Base-by-base conservation (phyloP, 2,113 vertebrate genomes). In the Syrmaticus mikado region DNA sequence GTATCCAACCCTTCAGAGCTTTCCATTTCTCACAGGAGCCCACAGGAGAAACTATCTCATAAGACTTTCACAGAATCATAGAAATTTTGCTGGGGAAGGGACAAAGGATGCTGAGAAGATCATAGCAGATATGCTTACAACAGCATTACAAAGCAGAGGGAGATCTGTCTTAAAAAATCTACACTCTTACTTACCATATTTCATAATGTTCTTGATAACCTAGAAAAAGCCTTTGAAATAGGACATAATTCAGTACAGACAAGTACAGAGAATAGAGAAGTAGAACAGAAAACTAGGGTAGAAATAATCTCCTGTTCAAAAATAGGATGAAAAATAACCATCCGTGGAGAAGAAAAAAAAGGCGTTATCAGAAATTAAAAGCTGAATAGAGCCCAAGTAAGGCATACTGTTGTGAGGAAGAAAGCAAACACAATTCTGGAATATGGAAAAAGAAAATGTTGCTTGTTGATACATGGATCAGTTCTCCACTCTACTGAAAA, bases 171-270 rank as follows among this genome's bases (percentile, higher is more conserved):
- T 78, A 62, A 62, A 79, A 93, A 84, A 55, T 27, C 21, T 48
- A 24, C 1, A 1, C 15, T 43, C 16, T 58, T 48, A 78, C 20
- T 62, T 48, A 78, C 18, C 24, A 9, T 40, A 32, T 73, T 82
- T 92, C 71, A 80, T 87, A 94, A 70, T 73, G 0, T 92, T 82
- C 74, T 57, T 61, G 84, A 95, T 94, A 92, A 92, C 85, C 75
- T 24, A 80, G 91, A 92, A 95, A 94, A 92, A 57, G 14, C 71
- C 75, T 92, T 68, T 87, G 66, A 91, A 89, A 95, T 22, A 73
- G 53, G 78, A 70, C 40, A 27, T 24, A 89, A 94, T 87, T 91
- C 78, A 68, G 81, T 58, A 72, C 74, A 82, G 70, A 46, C 0
- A 0, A 82, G 55, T 82, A 68, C 15, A 52, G 45, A 88, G n/a